Base-by-base conservation (phyloP, 2,888 invertebrate genomes). In the Ornithoptera priamus region DNA sequence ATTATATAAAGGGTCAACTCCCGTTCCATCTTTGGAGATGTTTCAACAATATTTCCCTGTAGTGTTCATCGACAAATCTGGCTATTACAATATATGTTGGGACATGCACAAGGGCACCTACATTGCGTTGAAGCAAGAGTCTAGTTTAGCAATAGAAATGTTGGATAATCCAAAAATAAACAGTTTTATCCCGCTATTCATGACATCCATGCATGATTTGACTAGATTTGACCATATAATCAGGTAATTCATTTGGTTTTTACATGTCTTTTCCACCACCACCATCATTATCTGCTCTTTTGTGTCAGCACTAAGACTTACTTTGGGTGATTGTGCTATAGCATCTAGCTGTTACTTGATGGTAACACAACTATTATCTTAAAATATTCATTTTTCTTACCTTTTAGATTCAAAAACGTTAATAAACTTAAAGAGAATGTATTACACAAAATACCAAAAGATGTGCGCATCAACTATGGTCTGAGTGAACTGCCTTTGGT, bases 21-120 rank as follows among this genome's bases (percentile, higher is more conserved):
- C 84, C 61, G 71, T 83, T 7, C 93, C 94, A 0, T 77, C 88
- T 2, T 71, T 95, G n/a, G 89, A 93, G 22, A 93, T 93, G 66
- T 96, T 96, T 85, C 94, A 95, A 68, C 80, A 93, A 10, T 86
- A 94, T 74, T 97, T 95, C 81, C 95, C 96, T 42, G 94, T 98
- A 1, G 97, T 97, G 0, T 97, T 98, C 85, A 84, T 98, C 3
- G 98, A 98, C 85, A 83, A 79, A 0, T 96, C 96, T 0, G 98
- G 98, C 0, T 95, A 94, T 79, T 94, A 95, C 73, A 99, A 99
- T 82, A 84, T 97, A 1, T 94, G 95, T 70, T 94, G 96, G 71
- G 94, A 95, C 81, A 88, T 98, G 82, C 93, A 93, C 61, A 78
- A 85, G 12, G 94, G 94, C 63, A 90, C 95, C 6, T 96, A 95